These are phyloP conservation scores for Nannospalax galili DNA, from an alignment of 2,113 vertebrate genomes.

Conservation along the genomic window DNA sequence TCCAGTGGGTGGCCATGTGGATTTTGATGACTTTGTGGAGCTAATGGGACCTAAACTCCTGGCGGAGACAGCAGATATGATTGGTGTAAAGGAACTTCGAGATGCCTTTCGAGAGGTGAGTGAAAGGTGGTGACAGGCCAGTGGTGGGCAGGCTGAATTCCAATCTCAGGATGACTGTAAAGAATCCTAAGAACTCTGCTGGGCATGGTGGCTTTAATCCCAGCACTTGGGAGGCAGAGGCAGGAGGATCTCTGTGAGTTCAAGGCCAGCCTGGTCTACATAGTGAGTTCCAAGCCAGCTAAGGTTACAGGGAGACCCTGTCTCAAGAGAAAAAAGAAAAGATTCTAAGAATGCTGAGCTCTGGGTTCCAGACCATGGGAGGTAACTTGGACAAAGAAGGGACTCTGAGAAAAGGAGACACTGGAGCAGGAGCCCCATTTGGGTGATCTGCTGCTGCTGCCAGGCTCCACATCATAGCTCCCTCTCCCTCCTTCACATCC, in stretches of 20 bases:
- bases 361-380: not conserved
- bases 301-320: no score
- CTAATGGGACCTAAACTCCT: constrained; percentile 99
- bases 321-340: no score
- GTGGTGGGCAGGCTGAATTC: not conserved
- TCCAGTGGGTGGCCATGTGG: constrained; percentile 97
- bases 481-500: not conserved
- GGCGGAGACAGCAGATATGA: constrained; percentile 99
- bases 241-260: no score
- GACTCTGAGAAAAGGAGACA: not conserved
- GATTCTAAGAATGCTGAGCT: not conserved
- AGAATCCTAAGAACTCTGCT: no score
- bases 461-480: not conserved
- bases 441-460: not conserved
- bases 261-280: no score
- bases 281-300: no score
- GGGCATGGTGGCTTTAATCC: no score
- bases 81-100: constrained; percentile 97
- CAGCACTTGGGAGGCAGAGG: no score
- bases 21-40: constrained; percentile 99
- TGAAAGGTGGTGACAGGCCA: not conserved
- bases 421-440: not conserved
- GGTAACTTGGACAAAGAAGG: constrained; percentile 40
- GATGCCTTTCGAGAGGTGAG: constrained; percentile 98
- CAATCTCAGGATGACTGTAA: no score